A percentile compares a stretch with the other conserved stretches of the same genome.
phyloP scores from a whole-genome alignment of 2,888 invertebrate genomes.

The Acanthopleura granulata region DNA sequence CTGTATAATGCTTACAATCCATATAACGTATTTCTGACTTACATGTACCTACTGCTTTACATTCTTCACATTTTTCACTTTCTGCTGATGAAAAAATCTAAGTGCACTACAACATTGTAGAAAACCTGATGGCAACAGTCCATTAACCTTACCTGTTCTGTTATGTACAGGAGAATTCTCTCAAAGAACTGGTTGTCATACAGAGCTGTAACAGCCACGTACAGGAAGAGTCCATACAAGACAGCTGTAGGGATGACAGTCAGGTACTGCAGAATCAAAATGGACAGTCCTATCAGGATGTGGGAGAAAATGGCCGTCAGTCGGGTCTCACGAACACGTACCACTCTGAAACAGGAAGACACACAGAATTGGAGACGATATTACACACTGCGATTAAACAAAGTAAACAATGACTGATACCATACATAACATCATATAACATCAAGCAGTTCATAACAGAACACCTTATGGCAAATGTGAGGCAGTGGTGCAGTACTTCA shows the following conservation, averaged over 20 bases:
- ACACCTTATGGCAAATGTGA: too few species aligned
- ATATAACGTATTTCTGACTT: too few species aligned
- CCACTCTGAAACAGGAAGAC: slow-evolving; percentile 67
- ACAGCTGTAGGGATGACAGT: slow-evolving; percentile 74
- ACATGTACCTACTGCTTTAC: too few species aligned
- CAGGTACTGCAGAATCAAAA: slow-evolving; percentile 72
- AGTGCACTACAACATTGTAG: too few species aligned
- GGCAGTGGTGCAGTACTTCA: too few species aligned
- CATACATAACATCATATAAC: too few species aligned
- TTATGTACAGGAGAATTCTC: slow-evolving; percentile 73
- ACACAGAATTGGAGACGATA: neutral
- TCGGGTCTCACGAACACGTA: slow-evolving; percentile 73
- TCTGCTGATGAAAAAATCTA: too few species aligned
- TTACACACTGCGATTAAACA: too few species aligned
- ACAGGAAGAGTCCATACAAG: slow-evolving; percentile 75
- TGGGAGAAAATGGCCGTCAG: slow-evolving; percentile 74
- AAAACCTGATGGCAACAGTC: neutral
- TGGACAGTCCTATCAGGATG: slow-evolving; percentile 73
- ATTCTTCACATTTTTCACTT: too few species aligned
- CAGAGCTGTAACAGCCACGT: slow-evolving; percentile 74
- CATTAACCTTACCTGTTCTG: slow-evolving; percentile 71
- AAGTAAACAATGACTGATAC: too few species aligned
- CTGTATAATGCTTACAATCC: too few species aligned
- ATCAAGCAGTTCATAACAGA: too few species aligned
- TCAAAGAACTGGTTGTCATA: slow-evolving; percentile 75